These are phyloP conservation scores for Yponomeuta malinellus DNA, from an alignment of 2,888 invertebrate genomes.

Conservation along the genomic window DNA sequence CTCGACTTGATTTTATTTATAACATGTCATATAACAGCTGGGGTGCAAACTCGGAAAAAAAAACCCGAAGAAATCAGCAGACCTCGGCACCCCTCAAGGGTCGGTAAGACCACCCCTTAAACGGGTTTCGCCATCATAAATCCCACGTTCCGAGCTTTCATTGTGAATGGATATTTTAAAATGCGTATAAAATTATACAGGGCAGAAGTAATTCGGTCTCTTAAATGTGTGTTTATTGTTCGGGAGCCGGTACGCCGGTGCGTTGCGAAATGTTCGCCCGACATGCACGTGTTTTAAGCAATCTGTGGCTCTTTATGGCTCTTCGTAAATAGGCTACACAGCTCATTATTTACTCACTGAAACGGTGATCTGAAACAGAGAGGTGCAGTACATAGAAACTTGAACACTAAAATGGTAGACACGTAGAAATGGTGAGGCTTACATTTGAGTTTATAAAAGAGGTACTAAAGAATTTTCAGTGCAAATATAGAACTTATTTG, in stretches of 20 bases:
- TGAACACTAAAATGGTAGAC: no score
- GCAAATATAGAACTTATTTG: no score
- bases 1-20: constrained; percentile 75
- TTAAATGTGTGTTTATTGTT: constrained; percentile 56
- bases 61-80: constrained; percentile 52
- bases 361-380: no score
- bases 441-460: no score
- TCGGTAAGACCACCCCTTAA: constrained; percentile 59
- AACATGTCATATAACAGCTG: constrained; percentile 70
- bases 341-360: no score
- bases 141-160: constrained; percentile 57
- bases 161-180: constrained; percentile 72
- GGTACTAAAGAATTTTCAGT: no score
- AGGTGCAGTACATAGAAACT: no score
- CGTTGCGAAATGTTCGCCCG: constrained; percentile 34
- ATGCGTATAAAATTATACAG: constrained; percentile 74
- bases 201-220: constrained; percentile 67
- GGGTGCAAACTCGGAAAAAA: constrained; percentile 56
- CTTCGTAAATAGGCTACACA: no score
- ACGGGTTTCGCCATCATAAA: constrained; percentile 69
- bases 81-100: constrained; percentile 40
- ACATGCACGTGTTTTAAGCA: constrained; percentile 50
- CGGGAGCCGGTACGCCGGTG: constrained; percentile 24
- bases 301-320: background rate
- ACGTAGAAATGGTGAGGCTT: no score